Base-by-base conservation (phyloP, 2,113 vertebrate species). In the Isurus oxyrinchus region DNA sequence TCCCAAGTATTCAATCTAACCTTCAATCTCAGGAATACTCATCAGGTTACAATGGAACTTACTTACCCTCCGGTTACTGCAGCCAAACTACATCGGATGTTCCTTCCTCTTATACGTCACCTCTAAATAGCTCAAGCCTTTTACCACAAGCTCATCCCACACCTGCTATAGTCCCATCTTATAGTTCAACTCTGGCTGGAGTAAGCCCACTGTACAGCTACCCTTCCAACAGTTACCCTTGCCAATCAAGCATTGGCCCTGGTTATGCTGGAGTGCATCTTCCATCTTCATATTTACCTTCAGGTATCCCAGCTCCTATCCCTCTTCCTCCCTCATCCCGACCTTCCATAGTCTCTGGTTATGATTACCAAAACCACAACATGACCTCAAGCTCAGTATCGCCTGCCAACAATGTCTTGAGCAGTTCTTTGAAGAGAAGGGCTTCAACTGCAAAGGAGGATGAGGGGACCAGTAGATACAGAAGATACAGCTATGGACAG, bases 1-100 rank as follows among this genome's bases (percentile, higher is more conserved):
- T 96, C 97, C 98, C 86, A 97, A 19, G 88, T 59, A 59, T 61
- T 61, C 88, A 61, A 35, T 93, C 88, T 16, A n/a, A 57, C 57
- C 88, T 93, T 93, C 97, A 76, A 0, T 97, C 98, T 97, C 98
- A 98, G 96, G 99, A 99, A 97, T 99, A 99, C 96, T 97, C 98
- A 55, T 97, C 99, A 0, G 98, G 97, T 94, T 99, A 99, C 25
- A 98, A 98, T 0, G 98, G 98, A 96, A 98, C 98, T 96, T 99
- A 99, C 97, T 97, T 99, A 96, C 98, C 99, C n/a, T 98, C 99
- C 0, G 97, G 98, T 84, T 99, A 99, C 98, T 99, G 99, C 97
- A 97, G 98, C 57, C 99, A 99, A 97, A 97, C 98, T 0, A 91
- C 97, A 8, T 96, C 98, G 16, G 98, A 98, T 96, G 98, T 99